phyloP scores from a whole-genome alignment of 2,888 invertebrate species.

The Pherbina coryleti region DNA sequence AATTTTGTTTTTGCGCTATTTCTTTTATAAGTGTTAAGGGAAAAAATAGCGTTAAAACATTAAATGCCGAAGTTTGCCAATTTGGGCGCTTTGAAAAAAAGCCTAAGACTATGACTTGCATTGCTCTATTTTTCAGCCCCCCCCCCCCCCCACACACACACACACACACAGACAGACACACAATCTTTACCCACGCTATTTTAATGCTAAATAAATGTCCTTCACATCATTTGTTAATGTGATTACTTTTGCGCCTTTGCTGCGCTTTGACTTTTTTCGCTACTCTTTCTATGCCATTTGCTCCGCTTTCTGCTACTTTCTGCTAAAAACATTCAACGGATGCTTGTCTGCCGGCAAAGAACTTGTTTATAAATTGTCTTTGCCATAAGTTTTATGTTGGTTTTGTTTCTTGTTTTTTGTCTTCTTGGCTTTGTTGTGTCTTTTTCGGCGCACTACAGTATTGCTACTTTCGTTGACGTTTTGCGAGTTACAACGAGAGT shows the following conservation, averaged over 20 bases:
- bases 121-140: background rate
- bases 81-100: no score
- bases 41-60: background rate
- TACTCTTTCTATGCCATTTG: background rate
- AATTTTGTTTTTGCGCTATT: background rate
- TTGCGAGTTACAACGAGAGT: no score
- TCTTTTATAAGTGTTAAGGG: background rate
- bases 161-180: no score
- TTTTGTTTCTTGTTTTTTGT: background rate
- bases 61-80: slow-evolving; percentile 4
- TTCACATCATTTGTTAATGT: slow-evolving; percentile 16
- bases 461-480: background rate
- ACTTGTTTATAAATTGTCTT: slow-evolving; percentile 1
- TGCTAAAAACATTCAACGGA: background rate
- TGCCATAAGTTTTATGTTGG: background rate
- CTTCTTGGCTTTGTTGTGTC: background rate
- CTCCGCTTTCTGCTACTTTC: background rate
- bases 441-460: background rate
- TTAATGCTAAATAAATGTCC: slow-evolving; percentile 11
- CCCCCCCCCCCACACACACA: background rate
- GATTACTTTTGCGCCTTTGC: slow-evolving; percentile 12
- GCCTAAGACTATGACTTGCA: no score
- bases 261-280: background rate
- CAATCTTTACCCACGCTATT: background rate
- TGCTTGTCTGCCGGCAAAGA: background rate